A percentile compares a stretch with the other conserved stretches of the same genome.
phyloP scores from a whole-genome alignment of 2,797 vertebrate species.

The Australoheros facetus region DNA sequence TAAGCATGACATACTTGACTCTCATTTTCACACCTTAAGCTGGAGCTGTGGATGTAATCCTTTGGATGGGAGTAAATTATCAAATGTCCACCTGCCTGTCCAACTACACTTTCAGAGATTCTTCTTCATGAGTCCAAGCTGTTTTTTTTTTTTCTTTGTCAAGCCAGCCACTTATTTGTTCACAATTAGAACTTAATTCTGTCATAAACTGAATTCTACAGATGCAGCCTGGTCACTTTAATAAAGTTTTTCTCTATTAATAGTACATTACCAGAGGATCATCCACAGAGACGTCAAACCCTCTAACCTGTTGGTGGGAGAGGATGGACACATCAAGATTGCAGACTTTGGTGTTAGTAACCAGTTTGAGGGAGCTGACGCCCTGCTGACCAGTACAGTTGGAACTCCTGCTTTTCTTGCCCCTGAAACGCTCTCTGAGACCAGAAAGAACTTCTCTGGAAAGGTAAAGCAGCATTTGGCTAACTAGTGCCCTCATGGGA shows the following conservation, averaged over 20 bases:
- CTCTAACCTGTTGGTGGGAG: conserved; percentile 94
- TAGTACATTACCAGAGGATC: conserved; percentile 99
- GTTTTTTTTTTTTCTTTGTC: not conserved
- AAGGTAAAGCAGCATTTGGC: conserved; percentile 82
- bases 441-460: conserved; percentile 96
- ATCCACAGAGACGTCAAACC: conserved; percentile 97
- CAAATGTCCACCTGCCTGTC: not conserved
- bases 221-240: not conserved
- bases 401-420: conserved; percentile 97
- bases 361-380: conserved; percentile 95
- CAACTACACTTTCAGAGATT: not conserved
- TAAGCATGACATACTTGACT: not conserved
- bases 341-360: conserved; percentile 98
- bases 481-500: conserved; percentile 44
- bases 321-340: conserved; percentile 95
- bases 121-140: not conserved
- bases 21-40: not conserved
- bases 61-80: not conserved
- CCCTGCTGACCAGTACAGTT: conserved; percentile 94
- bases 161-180: not conserved
- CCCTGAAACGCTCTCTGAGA: conserved; percentile 93
- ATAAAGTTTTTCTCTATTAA: not conserved
- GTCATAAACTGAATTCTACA: not conserved
- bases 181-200: not conserved
- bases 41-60: not conserved